phyloP scores from a whole-genome alignment of 2,113 vertebrate species.

The Procapra przewalskii region DNA sequence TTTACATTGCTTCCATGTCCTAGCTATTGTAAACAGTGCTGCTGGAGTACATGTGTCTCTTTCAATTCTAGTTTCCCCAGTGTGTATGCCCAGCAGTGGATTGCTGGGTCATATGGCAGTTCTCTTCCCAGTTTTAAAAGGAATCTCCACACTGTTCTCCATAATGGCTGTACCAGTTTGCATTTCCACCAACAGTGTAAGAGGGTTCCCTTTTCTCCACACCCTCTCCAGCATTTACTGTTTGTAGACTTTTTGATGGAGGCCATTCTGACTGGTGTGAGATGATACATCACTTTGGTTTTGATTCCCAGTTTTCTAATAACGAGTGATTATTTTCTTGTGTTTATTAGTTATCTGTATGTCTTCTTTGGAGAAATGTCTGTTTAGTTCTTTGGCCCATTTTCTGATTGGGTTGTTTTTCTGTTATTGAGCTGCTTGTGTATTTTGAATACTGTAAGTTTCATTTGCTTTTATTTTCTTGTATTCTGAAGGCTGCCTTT shows the following conservation, averaged over 20 bases:
- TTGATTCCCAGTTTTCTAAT: not conserved
- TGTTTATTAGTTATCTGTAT: not conserved
- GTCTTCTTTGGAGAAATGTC: not conserved
- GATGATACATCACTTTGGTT: not conserved
- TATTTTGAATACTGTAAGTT: not conserved
- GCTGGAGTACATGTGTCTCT: not conserved
- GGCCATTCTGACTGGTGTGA: not conserved
- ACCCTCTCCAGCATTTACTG: not conserved
- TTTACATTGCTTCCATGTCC: not conserved
- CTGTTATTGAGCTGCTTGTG: not conserved
- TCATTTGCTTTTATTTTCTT: not conserved
- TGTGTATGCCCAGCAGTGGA: not conserved
- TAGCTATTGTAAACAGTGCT: not conserved
- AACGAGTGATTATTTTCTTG: not conserved
- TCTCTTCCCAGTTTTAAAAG: not conserved
- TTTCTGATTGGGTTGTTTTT: not conserved
- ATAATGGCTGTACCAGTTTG: not conserved
- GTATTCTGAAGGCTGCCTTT: not conserved
- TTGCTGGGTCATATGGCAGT: not conserved
- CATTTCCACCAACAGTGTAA: not conserved
- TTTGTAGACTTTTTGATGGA: not conserved
- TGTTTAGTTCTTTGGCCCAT: not conserved
- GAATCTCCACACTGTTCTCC: not conserved
- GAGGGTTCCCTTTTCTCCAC: not conserved
- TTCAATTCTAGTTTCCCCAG: not conserved